Conservation (phyloP, 2,797 vertebrate genomes). For the Apogon talboti region DNA sequence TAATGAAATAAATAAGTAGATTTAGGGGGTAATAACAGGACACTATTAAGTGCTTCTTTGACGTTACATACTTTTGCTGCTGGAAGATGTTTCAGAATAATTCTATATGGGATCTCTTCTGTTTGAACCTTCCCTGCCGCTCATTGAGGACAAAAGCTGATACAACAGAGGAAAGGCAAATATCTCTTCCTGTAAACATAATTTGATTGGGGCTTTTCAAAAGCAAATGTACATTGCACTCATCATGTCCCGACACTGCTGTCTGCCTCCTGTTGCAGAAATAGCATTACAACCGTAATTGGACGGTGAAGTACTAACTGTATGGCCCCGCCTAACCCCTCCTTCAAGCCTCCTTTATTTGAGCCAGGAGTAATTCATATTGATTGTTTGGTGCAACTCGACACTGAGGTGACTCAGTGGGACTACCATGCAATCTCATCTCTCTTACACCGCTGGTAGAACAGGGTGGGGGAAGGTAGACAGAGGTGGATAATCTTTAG, state of each 20-base stretch:
- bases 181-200: constrained; percentile 2
- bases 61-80: not conserved
- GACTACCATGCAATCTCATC: constrained; percentile 37
- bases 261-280: constrained; percentile 40
- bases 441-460: constrained; percentile 31
- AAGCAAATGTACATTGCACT: not conserved
- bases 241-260: constrained; percentile 12
- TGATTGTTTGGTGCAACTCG: constrained; percentile 64
- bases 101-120: not conserved
- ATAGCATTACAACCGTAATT: constrained; percentile 28
- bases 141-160: not conserved
- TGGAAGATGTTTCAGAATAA: constrained; percentile 1
- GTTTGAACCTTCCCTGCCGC: no score
- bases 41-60: no score
- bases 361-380: constrained; percentile 64
- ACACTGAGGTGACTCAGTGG: constrained; percentile 57
- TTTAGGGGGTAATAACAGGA: no score
- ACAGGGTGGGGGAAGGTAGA: constrained; percentile 15
- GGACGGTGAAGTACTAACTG: constrained; percentile 56
- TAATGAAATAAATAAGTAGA: not conserved
- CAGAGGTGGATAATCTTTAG: constrained; percentile 19
- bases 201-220: not conserved
- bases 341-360: constrained; percentile 30
- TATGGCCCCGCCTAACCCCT: constrained; percentile 24
- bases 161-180: constrained; percentile 7